Evolutionary conservation across 2,797 vertebrate species (phyloP), one percentile per base, ranked within the genome.

Genomic region (Acipenser ruthenus): DNA sequence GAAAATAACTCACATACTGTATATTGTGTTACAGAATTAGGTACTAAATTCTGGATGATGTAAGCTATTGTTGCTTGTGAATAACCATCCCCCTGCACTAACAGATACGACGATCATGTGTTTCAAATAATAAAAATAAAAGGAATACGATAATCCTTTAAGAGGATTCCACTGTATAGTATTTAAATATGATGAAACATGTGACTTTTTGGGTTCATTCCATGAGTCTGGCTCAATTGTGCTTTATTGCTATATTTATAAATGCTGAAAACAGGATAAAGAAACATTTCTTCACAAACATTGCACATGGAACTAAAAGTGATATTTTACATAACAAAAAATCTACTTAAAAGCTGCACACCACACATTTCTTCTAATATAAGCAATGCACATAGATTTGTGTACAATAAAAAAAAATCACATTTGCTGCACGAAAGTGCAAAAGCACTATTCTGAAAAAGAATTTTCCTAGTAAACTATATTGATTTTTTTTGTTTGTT

Each of bases 201-300:
- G 37, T 37, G 37, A 37, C 37, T 37, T 37, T 37, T n/a, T 37
- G 56, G 47, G 49, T 7, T 10, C 47, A n/a, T 58, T 65, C n/a
- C 37, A 37, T 37, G 37, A 5, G 37, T 37, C 37, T 75, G 83
- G 87, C 84, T 87, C 85, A 73, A 67, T 77, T 88, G 83, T 87
- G 86, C 80, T 91, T 91, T 91, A 91, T 91, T 91, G 90, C 90
- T 90, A 85, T 82, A 84, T 80, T 84, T 88, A 87, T 83, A 89
- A 89, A 90, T 82, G 86, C 85, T 80, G 75, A 82, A 87, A 79
- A 80, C 83, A 81, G 83, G 47, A 23, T 10, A 62, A 62, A 62
- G 9, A 10, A 62, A n/a, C n/a, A 63, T 61, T 65, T 63, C 65
- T 79, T 52, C 82, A 87, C 83, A 84, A 85, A 85, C 84, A 89